Conservation (phyloP, 2,797 vertebrate genomes). For the Esox lucius region DNA sequence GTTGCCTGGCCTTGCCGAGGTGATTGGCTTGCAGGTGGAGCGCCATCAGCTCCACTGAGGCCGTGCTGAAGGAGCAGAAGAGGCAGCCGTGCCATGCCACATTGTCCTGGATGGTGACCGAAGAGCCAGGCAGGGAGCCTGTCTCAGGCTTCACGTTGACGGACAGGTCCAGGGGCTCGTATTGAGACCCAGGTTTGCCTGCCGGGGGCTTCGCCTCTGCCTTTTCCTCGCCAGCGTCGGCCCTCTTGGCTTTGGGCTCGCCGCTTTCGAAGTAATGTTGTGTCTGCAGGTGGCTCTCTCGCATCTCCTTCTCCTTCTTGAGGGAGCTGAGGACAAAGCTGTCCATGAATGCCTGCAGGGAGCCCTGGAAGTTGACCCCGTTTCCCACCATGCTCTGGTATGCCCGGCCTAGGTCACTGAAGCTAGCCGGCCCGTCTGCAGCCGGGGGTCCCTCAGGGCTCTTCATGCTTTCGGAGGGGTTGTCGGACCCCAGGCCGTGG, state of each 20-base stretch:
- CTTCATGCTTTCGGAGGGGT: constrained; percentile 82
- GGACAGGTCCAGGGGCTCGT: constrained; percentile 94
- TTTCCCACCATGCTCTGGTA: constrained; percentile 94
- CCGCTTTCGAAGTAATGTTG: constrained; percentile 80
- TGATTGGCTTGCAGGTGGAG: constrained; percentile 98
- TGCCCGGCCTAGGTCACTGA: constrained; percentile 90
- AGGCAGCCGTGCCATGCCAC: constrained; percentile 96
- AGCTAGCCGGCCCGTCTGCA: constrained; percentile 82
- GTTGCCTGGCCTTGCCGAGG: constrained; percentile 85
- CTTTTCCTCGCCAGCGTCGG: constrained; percentile 79
- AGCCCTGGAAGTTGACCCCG: constrained; percentile 94
- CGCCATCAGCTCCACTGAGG: constrained; percentile 97
- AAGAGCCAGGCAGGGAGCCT: constrained; percentile 86
- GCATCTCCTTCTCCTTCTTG: constrained; percentile 90
- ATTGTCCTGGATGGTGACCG: constrained; percentile 92
- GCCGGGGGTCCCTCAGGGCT: constrained; percentile 63
- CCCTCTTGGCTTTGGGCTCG: constrained; percentile 80
- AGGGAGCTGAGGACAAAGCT: constrained; percentile 91
- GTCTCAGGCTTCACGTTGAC: constrained; percentile 92
- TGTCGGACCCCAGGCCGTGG: constrained; percentile 81
- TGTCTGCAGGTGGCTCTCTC: constrained; percentile 76
- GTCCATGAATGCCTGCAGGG: constrained; percentile 98
- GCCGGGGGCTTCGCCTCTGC: constrained; percentile 74
- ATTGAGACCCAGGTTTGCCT: constrained; percentile 87
- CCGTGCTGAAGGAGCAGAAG: constrained; percentile 95